Evolutionary conservation across 1,140 invertebrate genomes (phyloP).

Genomic region (Cheumatopsyche charites): DNA sequence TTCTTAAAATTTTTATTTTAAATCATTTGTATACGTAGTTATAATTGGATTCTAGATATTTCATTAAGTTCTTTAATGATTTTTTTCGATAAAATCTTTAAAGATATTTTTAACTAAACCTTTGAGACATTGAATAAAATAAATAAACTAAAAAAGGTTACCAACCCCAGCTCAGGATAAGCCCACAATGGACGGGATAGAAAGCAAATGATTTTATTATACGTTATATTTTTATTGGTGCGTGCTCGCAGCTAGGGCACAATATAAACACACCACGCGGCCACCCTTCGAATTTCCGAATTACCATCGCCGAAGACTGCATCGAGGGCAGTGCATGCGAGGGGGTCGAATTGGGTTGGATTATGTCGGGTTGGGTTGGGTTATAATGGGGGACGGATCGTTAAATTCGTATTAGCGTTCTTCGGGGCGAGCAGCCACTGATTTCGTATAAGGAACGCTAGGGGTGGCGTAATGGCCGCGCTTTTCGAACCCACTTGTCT

Average conservation of each 20-base stretch:
- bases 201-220: conserved; percentile 43
- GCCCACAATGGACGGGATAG: conserved; percentile 24
- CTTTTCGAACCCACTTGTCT: not conserved
- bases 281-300: not conserved
- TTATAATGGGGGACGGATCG: conserved; percentile 36
- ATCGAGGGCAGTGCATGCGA: conserved; percentile 12
- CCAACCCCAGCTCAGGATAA: not conserved
- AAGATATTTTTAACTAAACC: not conserved
- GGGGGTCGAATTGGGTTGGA: too few species aligned
- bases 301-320: not conserved
- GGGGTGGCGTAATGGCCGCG: conserved; percentile 10
- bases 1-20: too few species aligned
- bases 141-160: not conserved
- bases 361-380: not conserved
- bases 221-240: conserved; percentile 43
- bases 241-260: conserved; percentile 33
- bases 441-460: conserved; percentile 27
- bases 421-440: conserved; percentile 33
- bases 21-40: too few species aligned
- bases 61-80: too few species aligned
- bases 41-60: too few species aligned
- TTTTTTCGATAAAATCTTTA: too few species aligned
- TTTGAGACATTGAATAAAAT: not conserved
- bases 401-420: conserved; percentile 43
- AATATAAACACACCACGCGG: not conserved